Conservation (phyloP, 2,797 vertebrate species). For the Urocyon cinereoargenteus region DNA sequence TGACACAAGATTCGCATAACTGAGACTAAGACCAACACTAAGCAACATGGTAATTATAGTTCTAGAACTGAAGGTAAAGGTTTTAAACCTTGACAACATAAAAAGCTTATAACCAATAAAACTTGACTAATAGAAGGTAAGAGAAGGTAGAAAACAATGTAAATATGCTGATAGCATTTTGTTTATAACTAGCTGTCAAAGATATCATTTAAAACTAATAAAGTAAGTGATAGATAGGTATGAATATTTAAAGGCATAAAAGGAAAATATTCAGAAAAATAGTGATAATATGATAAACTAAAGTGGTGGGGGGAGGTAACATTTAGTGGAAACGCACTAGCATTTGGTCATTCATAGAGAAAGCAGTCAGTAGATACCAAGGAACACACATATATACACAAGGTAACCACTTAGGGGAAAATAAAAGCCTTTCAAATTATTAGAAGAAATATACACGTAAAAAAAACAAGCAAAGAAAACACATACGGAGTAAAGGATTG, state of each 20-base stretch:
- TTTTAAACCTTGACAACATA: not conserved
- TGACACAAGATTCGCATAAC: not conserved
- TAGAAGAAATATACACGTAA: slow-evolving; percentile 63
- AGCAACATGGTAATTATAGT: rapidly evolving
- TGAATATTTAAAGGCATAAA: slow-evolving; percentile 4
- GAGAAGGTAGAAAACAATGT: not conserved
- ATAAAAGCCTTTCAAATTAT: slow-evolving; percentile 58
- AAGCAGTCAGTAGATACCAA: slow-evolving; percentile 10
- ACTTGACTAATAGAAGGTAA: not conserved
- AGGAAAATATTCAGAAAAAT: slow-evolving; percentile 33
- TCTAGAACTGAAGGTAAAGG: not conserved
- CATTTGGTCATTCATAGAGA: slow-evolving; percentile 38
- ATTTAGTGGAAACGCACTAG: not conserved
- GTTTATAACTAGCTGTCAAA: not conserved
- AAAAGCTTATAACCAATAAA: not conserved
- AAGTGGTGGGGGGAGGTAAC: not conserved
- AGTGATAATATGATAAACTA: not conserved
- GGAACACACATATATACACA: not conserved
- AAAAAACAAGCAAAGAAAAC: slow-evolving; percentile 59
- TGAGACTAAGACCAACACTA: not conserved
- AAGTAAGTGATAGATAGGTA: not conserved
- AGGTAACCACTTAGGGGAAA: not conserved
- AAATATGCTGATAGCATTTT: not conserved
- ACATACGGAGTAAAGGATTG: slow-evolving; percentile 64
- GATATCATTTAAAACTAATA: slow-evolving; percentile 34